These are phyloP conservation scores for Gymnogyps californianus DNA, from an alignment of 2,113 vertebrate species.

Conservation along the genomic window DNA sequence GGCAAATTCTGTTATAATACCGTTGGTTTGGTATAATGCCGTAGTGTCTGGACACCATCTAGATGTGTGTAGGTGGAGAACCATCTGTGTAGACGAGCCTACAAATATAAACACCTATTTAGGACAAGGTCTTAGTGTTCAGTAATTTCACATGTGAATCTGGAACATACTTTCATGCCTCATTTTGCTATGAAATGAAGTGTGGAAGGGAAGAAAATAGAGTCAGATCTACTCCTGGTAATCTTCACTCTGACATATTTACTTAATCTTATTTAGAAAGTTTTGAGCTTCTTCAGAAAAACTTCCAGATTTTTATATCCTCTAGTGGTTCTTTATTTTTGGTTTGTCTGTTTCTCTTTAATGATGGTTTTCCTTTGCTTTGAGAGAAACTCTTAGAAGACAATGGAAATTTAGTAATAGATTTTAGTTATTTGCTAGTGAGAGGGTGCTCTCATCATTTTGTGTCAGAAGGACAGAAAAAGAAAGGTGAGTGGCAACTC, in stretches of 20 bases:
- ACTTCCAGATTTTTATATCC: not conserved
- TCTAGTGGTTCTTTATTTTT: not conserved
- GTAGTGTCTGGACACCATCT: not conserved
- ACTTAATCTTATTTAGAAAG: not conserved
- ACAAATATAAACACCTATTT: constrained; percentile 34
- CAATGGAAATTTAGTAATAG: not conserved
- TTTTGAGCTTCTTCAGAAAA: constrained; percentile 15
- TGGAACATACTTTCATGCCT: not conserved
- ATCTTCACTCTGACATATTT: constrained; percentile 23
- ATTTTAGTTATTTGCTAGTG: not conserved
- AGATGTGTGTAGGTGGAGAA: not conserved
- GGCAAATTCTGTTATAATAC: not conserved
- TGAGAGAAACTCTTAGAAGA: not conserved
- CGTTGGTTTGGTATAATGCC: not conserved
- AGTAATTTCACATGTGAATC: not conserved
- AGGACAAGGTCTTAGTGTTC: not conserved
- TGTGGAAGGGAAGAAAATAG: constrained; percentile 12
- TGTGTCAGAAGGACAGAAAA: not conserved
- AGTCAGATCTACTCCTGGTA: not conserved
- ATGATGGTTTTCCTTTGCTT: not conserved
- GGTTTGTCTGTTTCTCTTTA: not conserved
- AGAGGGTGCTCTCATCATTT: not conserved
- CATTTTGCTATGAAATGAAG: constrained; percentile 20
- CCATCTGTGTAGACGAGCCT: not conserved
- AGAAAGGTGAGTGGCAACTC: not conserved